Percentiles rank a stretch among this genome's conserved stretches.
Conservation (phyloP, 2,797 vertebrate genomes). For the Aratinga solstitialis region DNA sequence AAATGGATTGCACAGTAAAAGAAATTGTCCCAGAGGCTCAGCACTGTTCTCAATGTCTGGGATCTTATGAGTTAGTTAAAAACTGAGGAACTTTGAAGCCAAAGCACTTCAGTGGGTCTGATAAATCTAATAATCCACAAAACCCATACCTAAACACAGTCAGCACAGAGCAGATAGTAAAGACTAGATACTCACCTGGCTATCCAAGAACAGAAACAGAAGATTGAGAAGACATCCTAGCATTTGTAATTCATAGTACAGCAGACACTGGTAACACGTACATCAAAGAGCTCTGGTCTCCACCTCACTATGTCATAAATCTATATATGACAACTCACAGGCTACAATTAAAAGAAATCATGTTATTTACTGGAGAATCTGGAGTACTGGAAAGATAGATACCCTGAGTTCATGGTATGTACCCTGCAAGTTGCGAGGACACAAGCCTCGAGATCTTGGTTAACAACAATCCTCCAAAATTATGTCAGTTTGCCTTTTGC, state of each 20-base stretch:
- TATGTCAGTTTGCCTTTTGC: not conserved
- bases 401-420: not conserved
- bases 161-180: not conserved
- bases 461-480: not conserved
- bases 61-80: not conserved
- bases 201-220: not conserved
- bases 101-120: not conserved
- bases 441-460: not conserved
- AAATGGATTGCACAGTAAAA: not conserved
- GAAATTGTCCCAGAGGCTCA: not conserved
- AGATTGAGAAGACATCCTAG: accelerated
- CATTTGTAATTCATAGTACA: not conserved
- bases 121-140: not conserved
- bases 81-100: not conserved
- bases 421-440: not conserved
- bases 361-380: not conserved
- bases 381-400: not conserved
- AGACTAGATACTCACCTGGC: not conserved
- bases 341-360: not conserved
- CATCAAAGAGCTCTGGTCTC: not conserved
- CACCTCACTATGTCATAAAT: not conserved
- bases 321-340: not conserved
- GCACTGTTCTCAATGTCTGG: not conserved
- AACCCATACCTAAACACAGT: not conserved
- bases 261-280: not conserved